Conservation (phyloP, 1,140 invertebrate species). For the Bombus confusus region DNA sequence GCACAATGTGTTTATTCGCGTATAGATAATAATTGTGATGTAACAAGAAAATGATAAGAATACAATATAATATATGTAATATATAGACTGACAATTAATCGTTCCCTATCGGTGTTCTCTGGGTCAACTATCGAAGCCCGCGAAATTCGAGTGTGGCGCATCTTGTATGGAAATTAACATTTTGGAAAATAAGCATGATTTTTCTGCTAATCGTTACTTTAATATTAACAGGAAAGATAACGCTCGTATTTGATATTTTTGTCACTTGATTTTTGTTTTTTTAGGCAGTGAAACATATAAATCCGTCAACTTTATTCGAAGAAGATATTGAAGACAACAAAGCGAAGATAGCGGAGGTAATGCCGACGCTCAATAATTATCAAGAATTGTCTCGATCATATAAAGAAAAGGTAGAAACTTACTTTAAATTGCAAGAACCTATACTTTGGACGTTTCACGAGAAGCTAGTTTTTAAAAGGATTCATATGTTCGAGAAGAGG, state of each 20-base stretch:
- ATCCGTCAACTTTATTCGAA: slow-evolving; percentile 84
- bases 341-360: slow-evolving; percentile 66
- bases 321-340: slow-evolving; percentile 84
- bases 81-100: too few species aligned
- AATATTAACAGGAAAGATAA: too few species aligned
- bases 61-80: too few species aligned
- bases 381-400: slow-evolving; percentile 80
- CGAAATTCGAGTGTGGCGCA: too few species aligned
- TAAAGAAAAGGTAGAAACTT: slow-evolving; percentile 82
- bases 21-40: too few species aligned
- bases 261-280: neutral
- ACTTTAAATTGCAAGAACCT: slow-evolving; percentile 83
- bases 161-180: too few species aligned
- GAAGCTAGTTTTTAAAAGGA: slow-evolving; percentile 85
- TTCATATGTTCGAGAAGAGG: slow-evolving; percentile 84
- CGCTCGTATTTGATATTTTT: neutral
- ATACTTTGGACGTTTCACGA: slow-evolving; percentile 86
- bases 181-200: too few species aligned
- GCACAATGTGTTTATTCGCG: too few species aligned
- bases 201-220: too few species aligned
- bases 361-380: slow-evolving; percentile 69
- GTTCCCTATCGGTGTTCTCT: too few species aligned
- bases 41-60: too few species aligned
- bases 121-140: too few species aligned
- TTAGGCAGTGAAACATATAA: slow-evolving; percentile 73